These are phyloP conservation scores for Zingel zingel DNA, from an alignment of 2,113 vertebrate genomes.

Conservation along the genomic window DNA sequence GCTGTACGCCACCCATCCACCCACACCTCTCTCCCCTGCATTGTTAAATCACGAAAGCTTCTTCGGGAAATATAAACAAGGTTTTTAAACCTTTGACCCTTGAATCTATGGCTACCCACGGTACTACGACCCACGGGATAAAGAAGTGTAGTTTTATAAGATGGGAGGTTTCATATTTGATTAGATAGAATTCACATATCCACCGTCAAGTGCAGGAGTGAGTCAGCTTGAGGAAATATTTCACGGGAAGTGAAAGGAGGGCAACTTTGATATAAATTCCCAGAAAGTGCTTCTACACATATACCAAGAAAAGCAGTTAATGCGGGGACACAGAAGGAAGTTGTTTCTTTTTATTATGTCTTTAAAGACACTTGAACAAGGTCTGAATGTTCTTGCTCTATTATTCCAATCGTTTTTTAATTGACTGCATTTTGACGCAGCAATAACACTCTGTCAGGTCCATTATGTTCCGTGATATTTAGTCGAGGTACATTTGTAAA, in stretches of 20 bases:
- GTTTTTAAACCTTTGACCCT: background rate
- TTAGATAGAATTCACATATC: background rate
- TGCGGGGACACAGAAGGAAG: background rate
- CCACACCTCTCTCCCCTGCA: background rate
- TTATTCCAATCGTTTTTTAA: slow-evolving; percentile 30
- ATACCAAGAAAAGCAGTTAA: background rate
- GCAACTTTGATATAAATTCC: background rate
- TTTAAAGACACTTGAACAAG: slow-evolving; percentile 1
- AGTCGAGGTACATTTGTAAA: background rate
- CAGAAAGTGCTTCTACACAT: too few species aligned
- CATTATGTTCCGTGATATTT: slow-evolving; percentile 18
- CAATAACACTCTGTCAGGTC: slow-evolving; percentile 16
- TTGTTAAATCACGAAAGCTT: background rate
- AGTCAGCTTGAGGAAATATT: background rate
- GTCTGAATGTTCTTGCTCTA: background rate
- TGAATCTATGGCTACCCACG: background rate
- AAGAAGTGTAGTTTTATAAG: background rate
- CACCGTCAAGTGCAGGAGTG: background rate
- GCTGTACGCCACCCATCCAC: background rate
- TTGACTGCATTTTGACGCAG: slow-evolving; percentile 12
- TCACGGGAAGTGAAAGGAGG: background rate
- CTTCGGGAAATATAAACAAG: background rate
- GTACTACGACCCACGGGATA: background rate
- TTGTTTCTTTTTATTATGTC: background rate
- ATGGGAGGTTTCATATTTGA: background rate